Conservation (phyloP, 2,888 invertebrate species). For the Oxycera nigricornis region DNA sequence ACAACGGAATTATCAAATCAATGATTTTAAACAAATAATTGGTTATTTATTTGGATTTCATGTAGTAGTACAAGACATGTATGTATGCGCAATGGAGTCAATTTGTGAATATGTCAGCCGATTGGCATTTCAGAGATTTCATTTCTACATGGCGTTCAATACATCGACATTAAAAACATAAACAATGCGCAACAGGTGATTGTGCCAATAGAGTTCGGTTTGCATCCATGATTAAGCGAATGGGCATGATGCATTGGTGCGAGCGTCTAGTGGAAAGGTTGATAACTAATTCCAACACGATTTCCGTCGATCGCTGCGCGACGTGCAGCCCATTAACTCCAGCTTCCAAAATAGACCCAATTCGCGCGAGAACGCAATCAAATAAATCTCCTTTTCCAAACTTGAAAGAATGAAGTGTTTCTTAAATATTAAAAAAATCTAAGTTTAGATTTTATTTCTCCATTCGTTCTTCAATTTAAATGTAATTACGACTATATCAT, state of each 20-base stretch:
- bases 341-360: background rate
- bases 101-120: constrained; percentile 7
- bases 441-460: constrained; percentile 2
- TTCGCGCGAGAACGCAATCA: background rate
- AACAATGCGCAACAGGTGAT: constrained; percentile 8
- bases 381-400: too few relatives aligned
- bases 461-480: background rate
- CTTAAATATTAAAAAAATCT: constrained; percentile 2
- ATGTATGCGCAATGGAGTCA: background rate
- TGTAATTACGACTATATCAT: background rate
- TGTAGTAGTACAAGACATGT: constrained; percentile 29
- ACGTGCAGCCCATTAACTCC: background rate
- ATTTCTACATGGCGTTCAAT: constrained; percentile 29
- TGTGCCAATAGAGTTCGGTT: background rate
- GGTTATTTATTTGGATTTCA: too few relatives aligned
- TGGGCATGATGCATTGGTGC: background rate
- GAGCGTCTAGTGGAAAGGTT: too few relatives aligned
- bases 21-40: too few relatives aligned
- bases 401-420: too few relatives aligned
- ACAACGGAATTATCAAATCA: background rate
- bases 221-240: background rate
- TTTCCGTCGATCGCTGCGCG: background rate
- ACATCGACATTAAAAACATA: background rate
- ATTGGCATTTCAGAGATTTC: background rate
- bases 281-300: background rate